Evolutionary conservation across 2,113 vertebrate species (phyloP).

Genomic region (Zosterops japonicus): DNA sequence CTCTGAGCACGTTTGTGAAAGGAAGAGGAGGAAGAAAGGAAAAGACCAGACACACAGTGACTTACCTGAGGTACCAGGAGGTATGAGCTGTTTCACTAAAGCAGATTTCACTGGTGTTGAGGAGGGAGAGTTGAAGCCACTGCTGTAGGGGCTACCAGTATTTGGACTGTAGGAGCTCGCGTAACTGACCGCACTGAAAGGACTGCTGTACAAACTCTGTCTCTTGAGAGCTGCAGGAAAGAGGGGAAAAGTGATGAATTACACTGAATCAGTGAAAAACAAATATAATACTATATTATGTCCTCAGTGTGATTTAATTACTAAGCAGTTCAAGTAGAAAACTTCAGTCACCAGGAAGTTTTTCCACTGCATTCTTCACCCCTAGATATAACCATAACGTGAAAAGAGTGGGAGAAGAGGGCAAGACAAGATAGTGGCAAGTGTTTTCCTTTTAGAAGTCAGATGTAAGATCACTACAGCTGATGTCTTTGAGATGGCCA

Average conservation of each 20-base stretch:
- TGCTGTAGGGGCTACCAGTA: conserved; percentile 91
- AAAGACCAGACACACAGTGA: neutral
- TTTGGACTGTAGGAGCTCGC: conserved; percentile 89
- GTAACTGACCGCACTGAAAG: conserved; percentile 83
- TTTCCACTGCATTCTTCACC: neutral
- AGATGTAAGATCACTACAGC: neutral
- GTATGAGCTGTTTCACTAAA: conserved; percentile 88
- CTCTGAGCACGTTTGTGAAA: neutral
- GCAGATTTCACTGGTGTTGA: conserved; percentile 90
- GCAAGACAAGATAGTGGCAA: neutral
- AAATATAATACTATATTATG: neutral
- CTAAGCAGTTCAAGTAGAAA: neutral
- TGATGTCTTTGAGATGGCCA: neutral
- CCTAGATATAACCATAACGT: neutral
- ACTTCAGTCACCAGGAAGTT: neutral
- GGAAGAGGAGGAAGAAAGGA: neutral
- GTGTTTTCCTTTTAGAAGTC: neutral
- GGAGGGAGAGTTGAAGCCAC: conserved; percentile 94
- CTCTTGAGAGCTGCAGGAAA: conserved; percentile 86
- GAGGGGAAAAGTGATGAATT: neutral
- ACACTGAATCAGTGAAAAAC: neutral
- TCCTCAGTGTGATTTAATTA: neutral
- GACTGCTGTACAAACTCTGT: conserved; percentile 88
- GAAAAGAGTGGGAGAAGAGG: neutral
- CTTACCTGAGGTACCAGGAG: conserved; percentile 88